phyloP scores from a whole-genome alignment of 2,113 vertebrate species.

The Kobus ellipsiprymnus region DNA sequence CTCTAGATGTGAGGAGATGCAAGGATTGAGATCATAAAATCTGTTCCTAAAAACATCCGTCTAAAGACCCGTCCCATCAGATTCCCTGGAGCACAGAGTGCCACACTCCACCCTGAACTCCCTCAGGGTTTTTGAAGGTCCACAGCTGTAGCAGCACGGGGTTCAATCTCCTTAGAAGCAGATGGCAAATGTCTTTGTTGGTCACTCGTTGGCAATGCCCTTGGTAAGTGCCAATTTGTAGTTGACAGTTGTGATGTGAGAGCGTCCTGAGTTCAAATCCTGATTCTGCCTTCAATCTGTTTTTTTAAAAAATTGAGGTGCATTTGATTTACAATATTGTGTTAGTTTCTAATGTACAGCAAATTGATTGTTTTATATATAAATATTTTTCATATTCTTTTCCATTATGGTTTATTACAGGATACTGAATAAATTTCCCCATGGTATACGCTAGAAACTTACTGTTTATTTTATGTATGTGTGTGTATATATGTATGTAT shows the following conservation, averaged over 20 bases:
- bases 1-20: background rate
- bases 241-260: background rate
- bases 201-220: background rate
- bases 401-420: background rate
- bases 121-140: background rate
- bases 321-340: background rate
- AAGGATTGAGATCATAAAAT: background rate
- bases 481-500: rapidly evolving
- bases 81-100: background rate
- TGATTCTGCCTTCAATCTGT: background rate
- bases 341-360: background rate
- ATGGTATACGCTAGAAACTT: background rate
- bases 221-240: background rate
- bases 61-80: background rate
- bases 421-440: background rate
- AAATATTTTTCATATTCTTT: background rate
- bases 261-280: background rate
- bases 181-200: background rate
- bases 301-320: background rate
- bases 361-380: background rate
- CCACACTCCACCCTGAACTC: background rate
- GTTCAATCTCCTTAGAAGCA: background rate
- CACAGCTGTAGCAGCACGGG: background rate
- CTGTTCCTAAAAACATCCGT: background rate
- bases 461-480: background rate